Conservation (phyloP, 2,888 invertebrate species). For the Lepidocyrtoides sp. region DNA sequence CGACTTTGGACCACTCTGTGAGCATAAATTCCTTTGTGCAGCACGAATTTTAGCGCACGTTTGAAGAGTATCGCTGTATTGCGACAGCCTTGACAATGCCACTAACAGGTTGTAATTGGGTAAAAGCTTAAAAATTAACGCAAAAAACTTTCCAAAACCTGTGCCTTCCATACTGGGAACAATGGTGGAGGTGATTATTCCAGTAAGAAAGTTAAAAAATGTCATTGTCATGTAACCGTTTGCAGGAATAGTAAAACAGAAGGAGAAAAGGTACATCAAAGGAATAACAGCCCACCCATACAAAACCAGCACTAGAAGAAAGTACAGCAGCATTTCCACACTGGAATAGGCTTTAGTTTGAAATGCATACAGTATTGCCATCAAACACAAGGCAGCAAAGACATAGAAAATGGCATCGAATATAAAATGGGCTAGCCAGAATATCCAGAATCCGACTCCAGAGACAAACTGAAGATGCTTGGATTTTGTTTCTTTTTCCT, state of each 20-base stretch:
- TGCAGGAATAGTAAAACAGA: conserved; percentile 91
- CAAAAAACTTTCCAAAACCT: too few relatives aligned
- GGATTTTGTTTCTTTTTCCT: conserved; percentile 90
- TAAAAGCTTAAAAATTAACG: too few relatives aligned
- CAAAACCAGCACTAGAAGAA: conserved; percentile 89
- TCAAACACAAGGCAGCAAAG: neutral
- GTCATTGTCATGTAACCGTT: conserved; percentile 92
- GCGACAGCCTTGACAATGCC: too few relatives aligned
- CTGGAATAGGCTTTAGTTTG: too few relatives aligned
- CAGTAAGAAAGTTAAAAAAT: conserved; percentile 91
- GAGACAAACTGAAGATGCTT: conserved; percentile 92
- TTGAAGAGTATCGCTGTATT: too few relatives aligned
- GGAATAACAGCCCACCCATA: conserved; percentile 92
- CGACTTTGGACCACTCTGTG: too few relatives aligned
- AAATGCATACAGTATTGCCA: neutral
- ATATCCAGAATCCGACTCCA: conserved; percentile 90
- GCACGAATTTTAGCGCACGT: too few relatives aligned
- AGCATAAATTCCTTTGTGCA: too few relatives aligned
- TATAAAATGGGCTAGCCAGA: conserved; percentile 88
- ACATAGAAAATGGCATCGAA: neutral
- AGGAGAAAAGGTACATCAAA: conserved; percentile 91
- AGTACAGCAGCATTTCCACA: conserved; percentile 88
- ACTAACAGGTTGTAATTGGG: too few relatives aligned
- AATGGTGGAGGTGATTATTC: conserved; percentile 92
- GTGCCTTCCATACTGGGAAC: too few relatives aligned